These are phyloP conservation scores for Oostethus manadensis DNA, from an alignment of 2,113 vertebrate genomes.

Conservation along the genomic window DNA sequence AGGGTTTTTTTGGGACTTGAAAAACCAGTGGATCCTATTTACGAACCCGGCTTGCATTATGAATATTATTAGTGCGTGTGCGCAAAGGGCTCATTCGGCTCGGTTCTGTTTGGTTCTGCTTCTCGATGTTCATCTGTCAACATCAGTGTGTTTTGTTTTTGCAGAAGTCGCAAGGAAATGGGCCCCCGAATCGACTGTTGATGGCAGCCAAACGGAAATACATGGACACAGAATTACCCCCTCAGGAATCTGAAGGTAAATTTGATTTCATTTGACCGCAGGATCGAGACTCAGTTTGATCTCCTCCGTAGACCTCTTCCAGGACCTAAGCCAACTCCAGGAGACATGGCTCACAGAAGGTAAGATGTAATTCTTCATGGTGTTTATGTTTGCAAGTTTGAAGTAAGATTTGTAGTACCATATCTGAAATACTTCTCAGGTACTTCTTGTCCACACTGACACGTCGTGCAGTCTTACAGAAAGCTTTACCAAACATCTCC, in stretches of 20 bases:
- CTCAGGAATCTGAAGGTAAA: slow-evolving; percentile 90
- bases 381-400: too few species aligned
- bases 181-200: slow-evolving; percentile 78
- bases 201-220: slow-evolving; percentile 78
- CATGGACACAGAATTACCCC: slow-evolving; percentile 80
- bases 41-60: too few species aligned
- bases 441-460: background rate
- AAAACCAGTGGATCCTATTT: background rate
- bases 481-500: background rate
- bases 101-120: slow-evolving; percentile 14
- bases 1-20: background rate
- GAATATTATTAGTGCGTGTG: background rate
- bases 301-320: slow-evolving; percentile 85
- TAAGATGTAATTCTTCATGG: slow-evolving; percentile 58
- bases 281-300: background rate
- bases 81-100: background rate
- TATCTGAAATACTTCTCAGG: too few species aligned
- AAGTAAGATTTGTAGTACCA: too few species aligned
- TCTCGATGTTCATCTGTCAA: slow-evolving; percentile 43
- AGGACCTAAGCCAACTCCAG: slow-evolving; percentile 92
- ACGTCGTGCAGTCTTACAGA: background rate
- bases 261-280: background rate
- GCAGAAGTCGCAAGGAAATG: slow-evolving; percentile 84
- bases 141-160: slow-evolving; percentile 50
- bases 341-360: slow-evolving; percentile 98